A percentile compares a stretch with the other conserved stretches of the same genome.
Conservation (phyloP, 2,888 invertebrate genomes). For the Phytoseiulus persimilis region DNA sequence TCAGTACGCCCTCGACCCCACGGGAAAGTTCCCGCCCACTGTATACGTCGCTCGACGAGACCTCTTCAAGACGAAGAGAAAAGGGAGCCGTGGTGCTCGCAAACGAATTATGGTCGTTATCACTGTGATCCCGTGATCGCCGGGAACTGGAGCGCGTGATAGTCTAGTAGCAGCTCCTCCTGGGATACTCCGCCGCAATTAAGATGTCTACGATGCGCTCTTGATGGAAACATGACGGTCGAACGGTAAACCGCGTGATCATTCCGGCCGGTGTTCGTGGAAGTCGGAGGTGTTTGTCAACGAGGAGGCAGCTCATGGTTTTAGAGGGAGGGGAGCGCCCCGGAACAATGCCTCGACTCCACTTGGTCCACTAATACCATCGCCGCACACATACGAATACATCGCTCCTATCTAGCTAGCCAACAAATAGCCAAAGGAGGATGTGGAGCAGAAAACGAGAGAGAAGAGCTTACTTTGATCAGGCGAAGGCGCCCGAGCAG, state of each 20-base stretch:
- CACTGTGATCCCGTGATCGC: too few relatives aligned
- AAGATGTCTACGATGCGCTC: too few relatives aligned
- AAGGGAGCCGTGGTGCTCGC: too few relatives aligned
- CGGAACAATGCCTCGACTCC: not conserved
- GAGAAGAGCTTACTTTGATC: not conserved
- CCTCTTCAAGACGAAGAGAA: too few relatives aligned
- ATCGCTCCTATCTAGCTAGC: not conserved
- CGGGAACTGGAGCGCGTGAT: too few relatives aligned
- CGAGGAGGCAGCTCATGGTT: not conserved
- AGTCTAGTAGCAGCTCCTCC: too few relatives aligned
- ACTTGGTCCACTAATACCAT: not conserved
- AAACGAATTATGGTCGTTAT: too few relatives aligned
- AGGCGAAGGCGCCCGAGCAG: not conserved
- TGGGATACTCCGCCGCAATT: too few relatives aligned
- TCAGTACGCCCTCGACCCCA: too few relatives aligned
- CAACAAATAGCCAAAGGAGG: not conserved
- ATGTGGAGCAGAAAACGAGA: not conserved
- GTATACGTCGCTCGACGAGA: too few relatives aligned
- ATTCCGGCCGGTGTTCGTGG: not conserved
- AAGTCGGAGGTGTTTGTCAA: not conserved
- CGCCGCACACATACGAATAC: not conserved
- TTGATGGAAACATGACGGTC: not conserved
- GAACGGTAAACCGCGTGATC: not conserved
- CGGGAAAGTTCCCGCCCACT: too few relatives aligned
- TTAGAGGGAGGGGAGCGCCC: not conserved